Evolutionary conservation across 2,888 invertebrate genomes (phyloP).

Genomic region (Sinopyrophorus schimmeli): DNA sequence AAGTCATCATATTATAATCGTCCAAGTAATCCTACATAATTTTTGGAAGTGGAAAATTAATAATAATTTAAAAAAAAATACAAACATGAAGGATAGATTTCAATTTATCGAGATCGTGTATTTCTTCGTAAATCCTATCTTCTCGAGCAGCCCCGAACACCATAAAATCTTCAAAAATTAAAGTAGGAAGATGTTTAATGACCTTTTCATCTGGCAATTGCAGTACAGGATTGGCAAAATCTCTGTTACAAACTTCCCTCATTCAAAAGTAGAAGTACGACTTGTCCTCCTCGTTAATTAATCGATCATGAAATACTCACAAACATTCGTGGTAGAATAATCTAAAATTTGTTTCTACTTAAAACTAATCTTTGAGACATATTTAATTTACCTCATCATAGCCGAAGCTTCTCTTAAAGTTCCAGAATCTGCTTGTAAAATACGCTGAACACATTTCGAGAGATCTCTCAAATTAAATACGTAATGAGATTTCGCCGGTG

Average conservation of each 20-base stretch:
- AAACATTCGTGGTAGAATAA: constrained; percentile 91
- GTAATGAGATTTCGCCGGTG: constrained; percentile 91
- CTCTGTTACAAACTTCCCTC: constrained; percentile 65
- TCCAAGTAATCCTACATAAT: too few species aligned
- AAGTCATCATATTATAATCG: too few species aligned
- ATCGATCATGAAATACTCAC: constrained; percentile 88
- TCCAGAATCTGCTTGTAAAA: constrained; percentile 78
- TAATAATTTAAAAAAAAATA: too few species aligned
- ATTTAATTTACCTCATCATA: constrained; percentile 64
- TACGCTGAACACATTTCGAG: constrained; percentile 89
- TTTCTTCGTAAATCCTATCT: constrained; percentile 81
- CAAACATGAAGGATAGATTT: constrained; percentile 71
- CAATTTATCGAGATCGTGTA: constrained; percentile 72
- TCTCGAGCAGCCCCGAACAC: constrained; percentile 71
- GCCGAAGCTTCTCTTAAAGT: constrained; percentile 66
- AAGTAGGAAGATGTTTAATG: constrained; percentile 64
- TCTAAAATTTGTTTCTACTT: constrained; percentile 54
- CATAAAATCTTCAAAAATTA: constrained; percentile 86
- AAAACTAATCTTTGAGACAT: not conserved
- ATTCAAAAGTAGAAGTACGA: constrained; percentile 77
- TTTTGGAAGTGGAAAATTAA: too few species aligned
- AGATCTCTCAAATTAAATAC: constrained; percentile 90
- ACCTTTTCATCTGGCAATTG: constrained; percentile 63
- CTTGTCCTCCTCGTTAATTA: constrained; percentile 82
- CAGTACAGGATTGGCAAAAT: constrained; percentile 65